Evolutionary conservation across 2,888 invertebrate genomes (phyloP).

Genomic region (Dynastes tityus): DNA sequence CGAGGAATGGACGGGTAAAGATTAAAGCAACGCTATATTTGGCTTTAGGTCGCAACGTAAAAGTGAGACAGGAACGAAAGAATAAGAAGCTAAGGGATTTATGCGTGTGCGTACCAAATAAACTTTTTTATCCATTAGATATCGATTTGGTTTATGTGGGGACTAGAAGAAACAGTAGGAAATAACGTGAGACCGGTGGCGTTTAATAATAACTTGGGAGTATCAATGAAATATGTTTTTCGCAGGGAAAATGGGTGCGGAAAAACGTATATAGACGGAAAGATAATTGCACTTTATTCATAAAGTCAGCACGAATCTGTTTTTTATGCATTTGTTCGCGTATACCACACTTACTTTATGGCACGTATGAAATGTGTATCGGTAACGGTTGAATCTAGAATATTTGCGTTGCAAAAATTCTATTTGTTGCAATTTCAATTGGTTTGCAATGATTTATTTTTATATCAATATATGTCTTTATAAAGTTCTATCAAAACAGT

Average conservation of each 20-base stretch:
- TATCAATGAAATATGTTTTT: conserved; percentile 51
- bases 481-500: too few species aligned
- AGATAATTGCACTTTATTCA: conserved; percentile 50
- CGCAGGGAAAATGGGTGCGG: conserved; percentile 50
- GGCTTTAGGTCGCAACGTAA: conserved; percentile 26
- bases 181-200: conserved; percentile 34
- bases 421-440: too few species aligned
- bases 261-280: conserved; percentile 48
- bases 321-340: conserved; percentile 1
- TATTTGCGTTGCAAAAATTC: too few species aligned
- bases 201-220: conserved; percentile 50
- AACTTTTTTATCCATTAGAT: conserved; percentile 47
- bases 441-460: too few species aligned
- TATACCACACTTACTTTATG: not conserved
- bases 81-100: conserved; percentile 39
- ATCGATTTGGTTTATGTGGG: conserved; percentile 46
- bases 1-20: conserved; percentile 46
- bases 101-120: conserved; percentile 43
- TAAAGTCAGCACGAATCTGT: conserved; percentile 45
- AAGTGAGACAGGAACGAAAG: conserved; percentile 38
- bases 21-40: conserved; percentile 45
- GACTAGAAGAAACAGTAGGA: conserved; percentile 35
- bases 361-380: not conserved
- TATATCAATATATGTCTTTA: too few species aligned
- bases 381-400: too few species aligned